Evolutionary conservation across 1,140 invertebrate genomes (phyloP).

Genomic region (Stegodyphus dumicola): DNA sequence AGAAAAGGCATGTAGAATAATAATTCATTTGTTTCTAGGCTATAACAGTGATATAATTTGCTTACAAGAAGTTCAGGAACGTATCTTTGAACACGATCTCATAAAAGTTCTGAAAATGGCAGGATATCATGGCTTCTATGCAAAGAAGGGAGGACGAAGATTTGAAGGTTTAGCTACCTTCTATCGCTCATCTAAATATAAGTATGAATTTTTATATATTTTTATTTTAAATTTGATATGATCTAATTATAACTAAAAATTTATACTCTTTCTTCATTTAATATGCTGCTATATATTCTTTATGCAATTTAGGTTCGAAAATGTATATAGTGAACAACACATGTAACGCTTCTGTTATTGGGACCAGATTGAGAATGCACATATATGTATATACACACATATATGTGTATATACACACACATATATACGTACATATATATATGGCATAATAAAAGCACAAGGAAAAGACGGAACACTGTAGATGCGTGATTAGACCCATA

Average conservation of each 20-base stretch:
- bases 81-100: conserved; percentile 81
- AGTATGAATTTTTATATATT: conserved; percentile 47
- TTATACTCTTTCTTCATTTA: not conserved
- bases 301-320: too few species aligned
- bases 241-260: not conserved
- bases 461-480: too few species aligned
- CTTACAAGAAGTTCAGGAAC: conserved; percentile 91
- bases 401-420: too few species aligned
- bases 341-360: too few species aligned
- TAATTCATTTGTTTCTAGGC: conserved; percentile 72
- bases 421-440: too few species aligned
- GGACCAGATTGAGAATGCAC: too few species aligned
- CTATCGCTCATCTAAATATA: conserved; percentile 70
- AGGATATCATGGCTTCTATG: conserved; percentile 71
- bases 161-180: conserved; percentile 84
- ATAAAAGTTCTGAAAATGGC: conserved; percentile 72
- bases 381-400: too few species aligned
- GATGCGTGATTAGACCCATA: too few species aligned
- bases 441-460: too few species aligned
- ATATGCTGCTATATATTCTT: not conserved
- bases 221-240: not conserved
- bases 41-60: conserved; percentile 91
- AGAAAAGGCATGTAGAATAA: not conserved
- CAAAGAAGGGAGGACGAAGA: conserved; percentile 72
- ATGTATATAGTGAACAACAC: too few species aligned